phyloP scores from a whole-genome alignment of 2,888 invertebrate species.

The Papilio elwesi region DNA sequence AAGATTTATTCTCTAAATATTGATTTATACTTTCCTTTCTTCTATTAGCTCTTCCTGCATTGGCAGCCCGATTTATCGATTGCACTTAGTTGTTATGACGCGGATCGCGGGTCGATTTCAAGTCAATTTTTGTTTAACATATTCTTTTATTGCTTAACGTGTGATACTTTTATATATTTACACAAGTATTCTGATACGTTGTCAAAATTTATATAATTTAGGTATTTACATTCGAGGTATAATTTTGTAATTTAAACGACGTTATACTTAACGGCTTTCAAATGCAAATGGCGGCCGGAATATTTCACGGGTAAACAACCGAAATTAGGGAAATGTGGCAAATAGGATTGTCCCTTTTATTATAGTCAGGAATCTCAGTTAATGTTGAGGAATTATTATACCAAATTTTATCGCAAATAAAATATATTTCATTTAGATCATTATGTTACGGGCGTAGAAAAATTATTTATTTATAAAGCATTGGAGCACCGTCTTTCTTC shows the following conservation, averaged over 20 bases:
- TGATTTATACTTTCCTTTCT: too few species aligned
- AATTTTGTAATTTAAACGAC: neutral
- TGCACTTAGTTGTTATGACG: too few species aligned
- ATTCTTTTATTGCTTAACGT: too few species aligned
- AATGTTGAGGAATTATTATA: neutral
- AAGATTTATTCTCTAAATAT: neutral
- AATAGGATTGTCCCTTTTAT: constrained; percentile 20
- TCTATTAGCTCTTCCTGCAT: too few species aligned
- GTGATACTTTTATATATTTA: too few species aligned
- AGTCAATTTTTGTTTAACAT: too few species aligned
- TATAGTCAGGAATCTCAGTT: constrained; percentile 10
- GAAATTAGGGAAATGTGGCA: constrained; percentile 19
- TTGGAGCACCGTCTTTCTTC: too few species aligned
- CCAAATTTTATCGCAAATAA: neutral
- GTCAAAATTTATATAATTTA: neutral
- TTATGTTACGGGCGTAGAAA: too few species aligned
- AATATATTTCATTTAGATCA: neutral
- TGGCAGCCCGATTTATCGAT: too few species aligned
- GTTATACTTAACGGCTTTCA: constrained; percentile 14
- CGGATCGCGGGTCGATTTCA: too few species aligned
- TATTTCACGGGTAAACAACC: constrained; percentile 12
- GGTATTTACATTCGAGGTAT: neutral
- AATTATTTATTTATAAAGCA: too few species aligned
- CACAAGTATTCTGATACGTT: too few species aligned
- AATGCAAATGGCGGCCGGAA: constrained; percentile 19